Conservation (phyloP, 1,140 invertebrate genomes). For the Drosophila miranda region DNA sequence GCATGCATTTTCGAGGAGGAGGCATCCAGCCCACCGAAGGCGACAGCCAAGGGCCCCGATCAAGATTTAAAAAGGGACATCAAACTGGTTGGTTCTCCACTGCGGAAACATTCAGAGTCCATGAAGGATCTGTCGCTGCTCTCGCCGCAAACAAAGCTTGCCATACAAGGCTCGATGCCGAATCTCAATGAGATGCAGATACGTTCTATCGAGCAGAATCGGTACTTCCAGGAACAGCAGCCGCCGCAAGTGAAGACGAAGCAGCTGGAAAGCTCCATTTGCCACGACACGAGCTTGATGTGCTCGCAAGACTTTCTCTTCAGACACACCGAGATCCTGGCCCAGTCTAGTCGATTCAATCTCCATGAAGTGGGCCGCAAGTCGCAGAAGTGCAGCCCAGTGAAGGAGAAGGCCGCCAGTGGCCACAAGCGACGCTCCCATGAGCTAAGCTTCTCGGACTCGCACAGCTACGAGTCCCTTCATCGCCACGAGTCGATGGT, state of each 20-base stretch:
- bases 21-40: slow-evolving; percentile 25
- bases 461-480: slow-evolving; percentile 66
- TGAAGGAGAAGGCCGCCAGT: slow-evolving; percentile 5
- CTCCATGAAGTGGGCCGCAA: slow-evolving; percentile 70
- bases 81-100: slow-evolving; percentile 67
- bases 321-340: slow-evolving; percentile 76
- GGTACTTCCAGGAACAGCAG: slow-evolving; percentile 68
- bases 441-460: slow-evolving; percentile 69
- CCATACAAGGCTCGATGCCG: slow-evolving; percentile 80
- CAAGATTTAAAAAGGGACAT: slow-evolving; percentile 68
- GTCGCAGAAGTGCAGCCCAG: slow-evolving; percentile 32
- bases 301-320: slow-evolving; percentile 66
- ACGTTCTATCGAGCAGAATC: slow-evolving; percentile 78
- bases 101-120: slow-evolving; percentile 77
- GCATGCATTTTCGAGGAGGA: slow-evolving; percentile 74
- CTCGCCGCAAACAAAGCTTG: slow-evolving; percentile 55
- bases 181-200: slow-evolving; percentile 79
- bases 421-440: slow-evolving; percentile 62
- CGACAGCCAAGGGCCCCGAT: slow-evolving; percentile 1
- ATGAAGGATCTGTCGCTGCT: slow-evolving; percentile 73
- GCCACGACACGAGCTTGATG: slow-evolving; percentile 54
- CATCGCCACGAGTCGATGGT: slow-evolving; percentile 35
- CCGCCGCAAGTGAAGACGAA: no score
- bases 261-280: slow-evolving; percentile 44
- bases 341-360: slow-evolving; percentile 80